Evolutionary conservation across 2,113 vertebrate genomes (phyloP), one percentile per base, ranked within the genome.

Genomic region (Ptilorrhoa leucosticta): DNA sequence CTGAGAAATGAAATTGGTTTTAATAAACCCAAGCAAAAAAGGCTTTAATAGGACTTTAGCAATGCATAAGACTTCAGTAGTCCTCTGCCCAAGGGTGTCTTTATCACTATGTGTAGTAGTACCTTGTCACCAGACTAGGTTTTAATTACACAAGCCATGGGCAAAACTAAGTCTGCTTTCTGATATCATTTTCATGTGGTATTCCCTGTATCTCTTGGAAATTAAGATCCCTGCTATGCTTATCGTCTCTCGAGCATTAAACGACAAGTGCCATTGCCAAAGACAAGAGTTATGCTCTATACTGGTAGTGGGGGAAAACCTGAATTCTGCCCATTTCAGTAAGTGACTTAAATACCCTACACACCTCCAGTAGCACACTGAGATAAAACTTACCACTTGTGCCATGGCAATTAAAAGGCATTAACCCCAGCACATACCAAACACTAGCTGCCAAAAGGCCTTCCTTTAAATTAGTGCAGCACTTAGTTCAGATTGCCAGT

Each of bases 391-490:
- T 69, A 79, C 19, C 44, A 61, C 42, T 86, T 63, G 24, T 86
- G 58, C 73, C 56, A 47, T 14, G 15, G 66, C 71, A 83, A 93
- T 76, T 73, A 71, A 93, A 83, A 95, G 51, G 33, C 40, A 77
- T 87, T 90, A 93, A 89, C 35, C 51, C 44, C 39, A 27, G 56
- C 75, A 93, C 27, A 83, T 23, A 57, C 12, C 37, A 87, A 78
- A 65, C n/a, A 83, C 66, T 30, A 40, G 40, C n/a, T 72, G 30
- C 81, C 90, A 87, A 35, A 96, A 68, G 77, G 44, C 58, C 15
- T 89, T 95, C 92, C 92, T 95, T 82, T 94, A 94, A 95, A 89
- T 97, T 95, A 96, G 92, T 90, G 82, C 70, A 92, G 85, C 92
- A 90, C 87, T 80, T 75, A 86, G 87, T 95, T 97, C 79, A 69